phyloP scores from a whole-genome alignment of 64 coral and sea anemone genomes.

The Montipora sp. region DNA sequence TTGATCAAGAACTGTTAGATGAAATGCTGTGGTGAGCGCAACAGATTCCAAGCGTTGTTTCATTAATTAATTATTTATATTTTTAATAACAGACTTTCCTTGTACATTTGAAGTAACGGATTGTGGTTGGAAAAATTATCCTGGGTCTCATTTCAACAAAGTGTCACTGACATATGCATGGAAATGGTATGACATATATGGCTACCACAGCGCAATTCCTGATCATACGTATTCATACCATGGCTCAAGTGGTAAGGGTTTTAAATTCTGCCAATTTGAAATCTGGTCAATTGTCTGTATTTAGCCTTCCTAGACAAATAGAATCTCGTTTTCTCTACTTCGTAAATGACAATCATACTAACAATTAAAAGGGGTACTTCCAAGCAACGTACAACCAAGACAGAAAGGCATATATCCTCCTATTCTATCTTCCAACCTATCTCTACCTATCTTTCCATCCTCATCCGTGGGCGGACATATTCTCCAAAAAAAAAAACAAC shows the following conservation, averaged over 20 bases:
- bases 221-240: constrained; percentile 15
- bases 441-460: background rate
- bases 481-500: background rate
- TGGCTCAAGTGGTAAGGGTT: background rate
- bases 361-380: background rate
- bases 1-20: too few species aligned
- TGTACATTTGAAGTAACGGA: constrained; percentile 12
- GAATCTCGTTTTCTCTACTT: background rate
- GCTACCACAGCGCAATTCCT: too few species aligned
- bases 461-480: background rate
- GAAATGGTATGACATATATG: background rate
- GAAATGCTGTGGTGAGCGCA: background rate
- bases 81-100: constrained; percentile 5
- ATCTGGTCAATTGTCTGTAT: background rate
- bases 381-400: background rate
- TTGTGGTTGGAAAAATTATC: constrained; percentile 32
- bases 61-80: background rate
- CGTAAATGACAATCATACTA: background rate
- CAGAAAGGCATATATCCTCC: background rate
- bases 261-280: background rate
- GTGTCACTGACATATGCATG: background rate
- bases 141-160: background rate
- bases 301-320: background rate
- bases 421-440: background rate
- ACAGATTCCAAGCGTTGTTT: background rate